Percentiles rank a stretch among this genome's conserved stretches.
Evolutionary conservation across 1,140 invertebrate genomes (phyloP).

Genomic region (Drosophila mauritiana): DNA sequence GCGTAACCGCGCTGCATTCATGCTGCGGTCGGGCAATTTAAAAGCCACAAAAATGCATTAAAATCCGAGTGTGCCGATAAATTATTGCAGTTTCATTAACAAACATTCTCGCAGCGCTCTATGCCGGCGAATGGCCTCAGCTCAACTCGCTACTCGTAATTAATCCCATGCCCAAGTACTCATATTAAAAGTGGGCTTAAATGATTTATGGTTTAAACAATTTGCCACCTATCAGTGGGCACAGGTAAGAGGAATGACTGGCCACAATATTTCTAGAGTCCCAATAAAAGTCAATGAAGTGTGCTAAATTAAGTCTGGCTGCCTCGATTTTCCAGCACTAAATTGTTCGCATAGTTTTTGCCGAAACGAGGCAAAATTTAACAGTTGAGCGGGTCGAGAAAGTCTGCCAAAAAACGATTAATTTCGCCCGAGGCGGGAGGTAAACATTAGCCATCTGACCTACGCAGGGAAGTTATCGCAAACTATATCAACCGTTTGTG

Average conservation of each 20-base stretch:
- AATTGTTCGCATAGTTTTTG: slow-evolving; percentile 29
- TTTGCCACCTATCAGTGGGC: slow-evolving; percentile 44
- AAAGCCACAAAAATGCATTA: slow-evolving; percentile 72
- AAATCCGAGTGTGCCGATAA: slow-evolving; percentile 62
- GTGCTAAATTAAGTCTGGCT: slow-evolving; percentile 43
- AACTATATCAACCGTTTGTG: slow-evolving; percentile 30
- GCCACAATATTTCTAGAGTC: slow-evolving; percentile 34
- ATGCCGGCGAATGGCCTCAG: slow-evolving; percentile 16
- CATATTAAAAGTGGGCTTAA: slow-evolving; percentile 43
- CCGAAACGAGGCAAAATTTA: slow-evolving; percentile 36
- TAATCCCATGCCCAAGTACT: slow-evolving; percentile 47
- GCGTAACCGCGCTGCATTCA: slow-evolving; percentile 40
- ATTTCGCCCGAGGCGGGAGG: slow-evolving; percentile 12
- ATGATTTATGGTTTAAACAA: slow-evolving; percentile 61
- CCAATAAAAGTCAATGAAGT: slow-evolving; percentile 61
- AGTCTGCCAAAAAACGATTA: slow-evolving; percentile 49
- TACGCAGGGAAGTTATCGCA: slow-evolving; percentile 38
- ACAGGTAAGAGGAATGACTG: slow-evolving; percentile 43
- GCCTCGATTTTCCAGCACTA: slow-evolving; percentile 15
- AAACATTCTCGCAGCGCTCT: slow-evolving; percentile 48
- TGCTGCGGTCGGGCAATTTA: slow-evolving; percentile 32
- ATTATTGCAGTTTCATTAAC: slow-evolving; percentile 71
- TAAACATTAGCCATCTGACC: slow-evolving; percentile 32
- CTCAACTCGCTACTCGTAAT: slow-evolving; percentile 40
- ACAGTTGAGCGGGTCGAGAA: slow-evolving; percentile 34